Evolutionary conservation across 2,797 vertebrate genomes (phyloP), one percentile per base, ranked within the genome.

Genomic region (Sebastes umbrosus): DNA sequence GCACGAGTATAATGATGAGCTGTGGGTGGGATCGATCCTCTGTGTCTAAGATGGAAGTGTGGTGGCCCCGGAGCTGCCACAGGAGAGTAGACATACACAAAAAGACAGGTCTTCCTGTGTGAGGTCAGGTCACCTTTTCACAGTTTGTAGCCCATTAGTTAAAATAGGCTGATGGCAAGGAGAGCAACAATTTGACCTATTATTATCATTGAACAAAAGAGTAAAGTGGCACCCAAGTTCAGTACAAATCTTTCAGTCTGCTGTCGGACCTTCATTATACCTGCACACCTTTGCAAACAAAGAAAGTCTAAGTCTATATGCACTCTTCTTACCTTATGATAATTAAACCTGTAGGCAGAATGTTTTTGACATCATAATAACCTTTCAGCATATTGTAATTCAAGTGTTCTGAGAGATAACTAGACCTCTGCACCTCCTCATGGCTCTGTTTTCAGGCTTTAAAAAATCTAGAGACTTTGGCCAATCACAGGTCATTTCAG

Each of bases 1-100:
- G 64, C 77, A 73, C 36, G 65, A 70, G 74, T 83, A 73, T 84
- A 88, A 86, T 80, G 79, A 87, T 75, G 82, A 82, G 71, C 77
- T 25, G 62, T 75, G 80, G 31, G 36, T 77, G 74, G 62, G 79
- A 92, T 90, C 57, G 67, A 86, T 88, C 46, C 27, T 54, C 4
- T 58, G 57, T 55, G 57, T 77, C 57, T 57, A 24, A 72, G 27
- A 84, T 63, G 50, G 18, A 77, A 62, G 67, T 50, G 71, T 54
- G 24, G 64, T 34, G 75, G 67, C 25, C 25, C 12, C 7, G 62
- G 59, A 79, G 69, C 39, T 72, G 68, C 71, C 27, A 16, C 82
- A 79, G 55, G 24, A 69, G 60, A 50, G 12, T 24, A 39, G 62
- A 39, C n/a, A 13, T 50, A 77, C 27, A 72, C 62, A 62, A 59